Conservation (phyloP, 2,113 vertebrate species). For the Pongo abelii region DNA sequence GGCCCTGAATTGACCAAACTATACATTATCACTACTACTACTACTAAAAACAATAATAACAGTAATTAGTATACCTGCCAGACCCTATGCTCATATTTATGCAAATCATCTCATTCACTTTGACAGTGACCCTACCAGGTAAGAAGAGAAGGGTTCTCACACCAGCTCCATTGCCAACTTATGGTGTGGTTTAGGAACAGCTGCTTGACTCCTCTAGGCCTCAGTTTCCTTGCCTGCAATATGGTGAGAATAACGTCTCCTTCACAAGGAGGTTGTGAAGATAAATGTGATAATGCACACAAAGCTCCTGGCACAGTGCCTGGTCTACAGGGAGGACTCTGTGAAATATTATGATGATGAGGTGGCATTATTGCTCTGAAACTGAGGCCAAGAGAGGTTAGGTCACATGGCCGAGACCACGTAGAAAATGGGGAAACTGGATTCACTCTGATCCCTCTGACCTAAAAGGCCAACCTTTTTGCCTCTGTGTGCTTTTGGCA, state of each 20-base stretch:
- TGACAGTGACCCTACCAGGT: too few species aligned
- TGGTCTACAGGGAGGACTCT: neutral
- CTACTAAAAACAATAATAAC: neutral
- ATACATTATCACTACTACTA: too few species aligned
- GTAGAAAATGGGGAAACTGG: neutral
- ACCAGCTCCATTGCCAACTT: neutral
- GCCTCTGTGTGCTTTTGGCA: neutral
- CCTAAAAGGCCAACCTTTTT: neutral
- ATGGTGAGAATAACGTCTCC: neutral
- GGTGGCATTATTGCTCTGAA: neutral
- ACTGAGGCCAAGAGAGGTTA: neutral
- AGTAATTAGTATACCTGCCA: neutral
- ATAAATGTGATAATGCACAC: neutral
- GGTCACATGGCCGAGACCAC: neutral
- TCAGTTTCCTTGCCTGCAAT: neutral
- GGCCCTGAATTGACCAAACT: neutral
- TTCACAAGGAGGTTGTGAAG: neutral
- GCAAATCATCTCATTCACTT: too few species aligned
- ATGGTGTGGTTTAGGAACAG: neutral
- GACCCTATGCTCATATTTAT: neutral
- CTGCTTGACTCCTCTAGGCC: too few species aligned
- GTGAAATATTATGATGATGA: neutral
- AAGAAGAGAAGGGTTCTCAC: too few species aligned
- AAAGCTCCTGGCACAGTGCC: neutral
- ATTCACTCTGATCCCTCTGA: neutral